phyloP scores from a whole-genome alignment of 2,888 invertebrate species.

The Orthonevra nobilis region DNA sequence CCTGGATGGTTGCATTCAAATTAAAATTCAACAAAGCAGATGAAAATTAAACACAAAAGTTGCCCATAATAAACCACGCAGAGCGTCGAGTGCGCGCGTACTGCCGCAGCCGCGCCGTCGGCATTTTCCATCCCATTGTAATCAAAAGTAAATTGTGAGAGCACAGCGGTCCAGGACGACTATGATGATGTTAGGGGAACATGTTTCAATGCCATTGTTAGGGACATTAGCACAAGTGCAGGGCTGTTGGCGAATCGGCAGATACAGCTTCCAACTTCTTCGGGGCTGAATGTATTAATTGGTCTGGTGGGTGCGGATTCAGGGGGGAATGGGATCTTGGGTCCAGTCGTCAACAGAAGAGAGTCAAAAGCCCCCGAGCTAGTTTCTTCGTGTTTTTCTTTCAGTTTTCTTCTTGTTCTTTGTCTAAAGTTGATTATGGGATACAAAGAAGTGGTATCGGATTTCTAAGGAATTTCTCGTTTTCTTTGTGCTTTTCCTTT shows the following conservation, averaged over 20 bases:
- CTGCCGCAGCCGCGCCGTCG: constrained; percentile 34
- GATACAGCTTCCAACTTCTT: constrained; percentile 16
- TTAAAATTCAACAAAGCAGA: constrained; percentile 70
- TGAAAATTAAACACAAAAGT: constrained; percentile 70
- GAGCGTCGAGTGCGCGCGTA: constrained; percentile 33
- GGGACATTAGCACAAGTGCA: constrained; percentile 25
- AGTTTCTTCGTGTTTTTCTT: constrained; percentile 33
- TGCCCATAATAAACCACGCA: constrained; percentile 57
- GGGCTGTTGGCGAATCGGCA: constrained; percentile 22
- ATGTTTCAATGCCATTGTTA: constrained; percentile 26
- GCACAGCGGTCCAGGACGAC: not conserved
- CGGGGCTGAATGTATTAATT: constrained; percentile 56
- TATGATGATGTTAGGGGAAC: constrained; percentile 38
- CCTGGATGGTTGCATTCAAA: constrained; percentile 65
- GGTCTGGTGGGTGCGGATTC: constrained; percentile 44
- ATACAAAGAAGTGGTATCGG: not conserved
- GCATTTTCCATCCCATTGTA: constrained; percentile 50
- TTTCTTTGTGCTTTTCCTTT: constrained; percentile 27
- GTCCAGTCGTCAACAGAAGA: constrained; percentile 44
- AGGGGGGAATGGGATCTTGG: not conserved
- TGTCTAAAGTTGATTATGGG: constrained; percentile 16
- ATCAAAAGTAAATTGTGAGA: constrained; percentile 58
- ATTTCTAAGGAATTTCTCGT: constrained; percentile 22
- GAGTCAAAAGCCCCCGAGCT: constrained; percentile 23
- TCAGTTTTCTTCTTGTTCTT: constrained; percentile 35